These are phyloP conservation scores for Tetragnatha versicolor DNA, from an alignment of 1,140 invertebrate genomes.

Conservation along the genomic window DNA sequence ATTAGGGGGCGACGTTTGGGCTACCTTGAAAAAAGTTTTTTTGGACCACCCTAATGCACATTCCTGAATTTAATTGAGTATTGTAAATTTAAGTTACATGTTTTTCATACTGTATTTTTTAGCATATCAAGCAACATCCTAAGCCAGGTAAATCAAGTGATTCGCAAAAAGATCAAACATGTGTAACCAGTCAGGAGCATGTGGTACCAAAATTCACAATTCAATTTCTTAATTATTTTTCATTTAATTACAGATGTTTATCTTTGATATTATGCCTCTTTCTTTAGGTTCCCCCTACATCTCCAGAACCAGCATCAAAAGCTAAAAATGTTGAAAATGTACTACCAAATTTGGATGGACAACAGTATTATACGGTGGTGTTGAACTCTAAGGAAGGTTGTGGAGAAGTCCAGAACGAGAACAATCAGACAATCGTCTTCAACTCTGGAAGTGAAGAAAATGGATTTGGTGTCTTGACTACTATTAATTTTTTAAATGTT, in stretches of 20 bases:
- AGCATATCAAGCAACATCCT: constrained; percentile 60
- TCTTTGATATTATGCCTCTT: too few species aligned
- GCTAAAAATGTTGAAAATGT: constrained; percentile 21
- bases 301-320: not conserved
- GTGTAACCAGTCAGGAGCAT: not conserved
- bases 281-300: not conserved
- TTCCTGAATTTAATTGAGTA: not conserved
- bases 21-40: too few species aligned
- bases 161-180: not conserved
- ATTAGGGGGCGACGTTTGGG: too few species aligned
- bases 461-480: constrained; percentile 54
- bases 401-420: constrained; percentile 26
- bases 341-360: not conserved
- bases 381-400: constrained; percentile 43
- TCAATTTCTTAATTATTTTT: not conserved
- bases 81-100: not conserved
- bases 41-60: too few species aligned
- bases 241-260: not conserved
- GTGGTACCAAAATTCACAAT: not conserved
- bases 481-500: constrained; percentile 56
- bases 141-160: constrained; percentile 1
- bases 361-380: constrained; percentile 49
- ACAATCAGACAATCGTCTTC: constrained; percentile 31
- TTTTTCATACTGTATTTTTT: not conserved
- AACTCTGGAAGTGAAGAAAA: constrained; percentile 30